Base-by-base conservation (phyloP, 2,113 vertebrate genomes). In the Otus sunia region DNA sequence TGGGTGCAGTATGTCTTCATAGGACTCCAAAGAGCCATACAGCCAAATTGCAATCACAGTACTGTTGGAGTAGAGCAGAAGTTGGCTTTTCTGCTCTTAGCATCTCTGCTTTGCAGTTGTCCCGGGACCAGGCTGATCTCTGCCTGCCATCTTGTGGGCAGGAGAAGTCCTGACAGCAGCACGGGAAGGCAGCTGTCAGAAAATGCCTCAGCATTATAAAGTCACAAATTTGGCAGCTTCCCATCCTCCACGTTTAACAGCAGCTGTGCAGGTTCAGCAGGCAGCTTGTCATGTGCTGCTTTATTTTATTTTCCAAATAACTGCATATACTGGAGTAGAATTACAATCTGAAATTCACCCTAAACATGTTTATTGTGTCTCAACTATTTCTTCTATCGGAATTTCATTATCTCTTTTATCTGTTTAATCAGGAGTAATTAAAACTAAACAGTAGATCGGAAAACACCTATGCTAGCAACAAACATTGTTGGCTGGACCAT, bases 131-230 rank as follows among this genome's bases (percentile, higher is more conserved):
- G 83, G 16, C 84, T 96, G 94, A 94, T 96, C 96, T 96, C 90
- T 86, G 97, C 93, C 96, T 98, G 98, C 98, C 98, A 98, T 96
- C 98, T 98, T 95, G 97, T 98, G 98, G 98, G 71, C 63, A 76
- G 68, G 41, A 95, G 47, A 86, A 91, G 80, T 71, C 58, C 58
- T 87, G 50, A 81, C 94, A 85, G 52, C 39, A 67, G 52, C 32
- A 11, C 3, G 1, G 22, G 55, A 58, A 91, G 62, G 86, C 62
- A 83, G 59, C 62, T 71, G 60, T 37, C 83, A 72, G 84, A 84
- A 92, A 88, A 78, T 19, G 55, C 64, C 67, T 86, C 32, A 39
- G 56, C 22, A 11, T 79, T 94, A 86, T 60, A 3, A 80, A 75
- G 59, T 73, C 75, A 55, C 58, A 52, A 63, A 90, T 62, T 89